These are phyloP conservation scores for Schrankia costaestrigalis DNA, from an alignment of 2,888 invertebrate species.

Conservation along the genomic window DNA sequence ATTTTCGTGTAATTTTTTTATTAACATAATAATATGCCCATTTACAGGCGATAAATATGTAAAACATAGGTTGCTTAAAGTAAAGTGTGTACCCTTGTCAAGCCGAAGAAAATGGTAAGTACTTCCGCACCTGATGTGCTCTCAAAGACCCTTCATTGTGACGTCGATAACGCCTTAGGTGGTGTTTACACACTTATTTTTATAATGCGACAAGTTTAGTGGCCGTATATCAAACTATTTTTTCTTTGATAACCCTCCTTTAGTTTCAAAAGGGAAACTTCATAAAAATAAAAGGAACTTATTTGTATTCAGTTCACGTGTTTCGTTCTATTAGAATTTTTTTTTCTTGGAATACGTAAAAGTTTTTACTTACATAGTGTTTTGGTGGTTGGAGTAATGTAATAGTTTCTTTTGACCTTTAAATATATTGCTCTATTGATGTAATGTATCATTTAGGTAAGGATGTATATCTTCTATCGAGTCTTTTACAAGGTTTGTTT, in stretches of 20 bases:
- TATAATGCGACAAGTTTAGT: conserved; percentile 7
- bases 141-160: conserved; percentile 15
- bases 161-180: conserved; percentile 13
- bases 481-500: no score
- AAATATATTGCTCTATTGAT: no score
- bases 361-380: not conserved
- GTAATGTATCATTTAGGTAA: no score
- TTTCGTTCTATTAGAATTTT: no score
- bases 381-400: not conserved
- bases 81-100: conserved; percentile 44
- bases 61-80: conserved; percentile 24
- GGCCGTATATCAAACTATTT: not conserved
- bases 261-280: not conserved
- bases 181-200: conserved; percentile 8
- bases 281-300: not conserved
- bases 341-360: no score
- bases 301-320: not conserved
- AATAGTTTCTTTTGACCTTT: not conserved
- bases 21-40: no score
- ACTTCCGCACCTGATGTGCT: conserved; percentile 38
- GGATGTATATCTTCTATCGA: no score
- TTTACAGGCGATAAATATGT: conserved; percentile 20
- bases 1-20: no score
- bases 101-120: conserved; percentile 41
- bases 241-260: not conserved